Evolutionary conservation across 2,797 vertebrate genomes (phyloP).

Genomic region (Darevskia mixta): DNA sequence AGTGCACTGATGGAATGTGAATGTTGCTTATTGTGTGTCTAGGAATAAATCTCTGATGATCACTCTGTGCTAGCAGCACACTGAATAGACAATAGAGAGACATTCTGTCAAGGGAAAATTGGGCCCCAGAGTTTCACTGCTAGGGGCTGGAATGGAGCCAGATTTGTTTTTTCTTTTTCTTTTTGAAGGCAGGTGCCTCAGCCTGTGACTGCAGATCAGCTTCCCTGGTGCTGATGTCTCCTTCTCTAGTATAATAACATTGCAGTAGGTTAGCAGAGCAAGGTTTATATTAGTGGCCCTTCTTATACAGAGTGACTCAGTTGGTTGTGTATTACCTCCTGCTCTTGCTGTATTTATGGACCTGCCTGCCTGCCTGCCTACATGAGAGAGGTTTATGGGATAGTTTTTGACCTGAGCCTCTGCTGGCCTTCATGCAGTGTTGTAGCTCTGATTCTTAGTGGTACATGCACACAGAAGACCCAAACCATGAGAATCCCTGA

Average conservation of each 20-base stretch:
- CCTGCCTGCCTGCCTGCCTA: too few relatives aligned
- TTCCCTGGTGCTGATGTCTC: not conserved
- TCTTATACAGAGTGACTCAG: constrained; percentile 17
- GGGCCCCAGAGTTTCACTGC: fast-evolving
- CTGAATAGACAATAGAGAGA: not conserved
- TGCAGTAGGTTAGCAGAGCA: not conserved
- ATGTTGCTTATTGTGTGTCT: not conserved
- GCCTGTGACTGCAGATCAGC: not conserved
- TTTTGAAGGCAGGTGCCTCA: not conserved
- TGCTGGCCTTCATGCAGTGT: not conserved
- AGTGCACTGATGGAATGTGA: not conserved
- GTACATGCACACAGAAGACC: too few relatives aligned
- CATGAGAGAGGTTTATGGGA: not conserved
- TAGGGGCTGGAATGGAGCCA: fast-evolving
- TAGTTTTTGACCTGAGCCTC: not conserved
- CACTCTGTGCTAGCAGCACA: not conserved
- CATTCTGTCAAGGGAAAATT: not conserved
- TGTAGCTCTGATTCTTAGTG: not conserved
- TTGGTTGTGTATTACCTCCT: not conserved
- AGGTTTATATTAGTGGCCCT: constrained; percentile 26
- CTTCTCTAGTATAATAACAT: constrained; percentile 23
- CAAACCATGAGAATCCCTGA: not conserved
- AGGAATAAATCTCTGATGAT: not conserved
- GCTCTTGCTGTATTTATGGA: not conserved
- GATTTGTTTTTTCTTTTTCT: not conserved